These are phyloP conservation scores for Lepus americanus DNA, from an alignment of 2,113 vertebrate genomes.

Conservation along the genomic window DNA sequence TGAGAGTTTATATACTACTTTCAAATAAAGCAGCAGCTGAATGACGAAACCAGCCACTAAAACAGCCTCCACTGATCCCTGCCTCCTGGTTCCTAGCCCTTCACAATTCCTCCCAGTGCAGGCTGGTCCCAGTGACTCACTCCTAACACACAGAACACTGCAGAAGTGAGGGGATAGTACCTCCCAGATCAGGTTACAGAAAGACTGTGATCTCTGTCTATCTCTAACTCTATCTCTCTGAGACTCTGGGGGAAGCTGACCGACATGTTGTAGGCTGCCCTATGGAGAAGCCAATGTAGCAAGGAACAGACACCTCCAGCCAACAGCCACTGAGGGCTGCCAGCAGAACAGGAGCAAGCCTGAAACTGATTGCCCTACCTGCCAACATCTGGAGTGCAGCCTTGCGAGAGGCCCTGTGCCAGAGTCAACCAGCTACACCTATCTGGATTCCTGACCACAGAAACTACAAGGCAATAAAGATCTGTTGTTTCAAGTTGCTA, in stretches of 20 bases:
- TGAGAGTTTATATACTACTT: background rate
- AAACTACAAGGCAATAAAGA: background rate
- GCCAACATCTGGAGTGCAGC: background rate
- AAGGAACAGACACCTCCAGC: background rate
- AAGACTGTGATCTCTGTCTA: background rate
- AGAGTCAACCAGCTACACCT: background rate
- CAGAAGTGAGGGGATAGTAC: background rate
- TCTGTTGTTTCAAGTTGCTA: background rate
- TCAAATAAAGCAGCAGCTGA: background rate
- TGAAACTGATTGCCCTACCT: background rate
- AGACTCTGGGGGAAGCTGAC: background rate
- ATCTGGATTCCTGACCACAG: background rate
- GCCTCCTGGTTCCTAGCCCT: background rate
- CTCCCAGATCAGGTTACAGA: background rate
- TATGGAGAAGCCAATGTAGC: background rate
- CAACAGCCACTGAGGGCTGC: background rate
- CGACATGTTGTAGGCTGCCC: background rate
- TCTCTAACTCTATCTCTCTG: background rate
- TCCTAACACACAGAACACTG: background rate
- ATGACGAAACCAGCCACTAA: background rate
- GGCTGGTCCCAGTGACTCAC: background rate
- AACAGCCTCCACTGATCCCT: background rate
- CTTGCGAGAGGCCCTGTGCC: background rate
- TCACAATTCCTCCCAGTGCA: background rate
- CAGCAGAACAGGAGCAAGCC: background rate